A percentile compares a stretch with the other conserved stretches of the same genome.
phyloP scores from a whole-genome alignment of 2,797 vertebrate genomes.

The Fistularia tabacaria region DNA sequence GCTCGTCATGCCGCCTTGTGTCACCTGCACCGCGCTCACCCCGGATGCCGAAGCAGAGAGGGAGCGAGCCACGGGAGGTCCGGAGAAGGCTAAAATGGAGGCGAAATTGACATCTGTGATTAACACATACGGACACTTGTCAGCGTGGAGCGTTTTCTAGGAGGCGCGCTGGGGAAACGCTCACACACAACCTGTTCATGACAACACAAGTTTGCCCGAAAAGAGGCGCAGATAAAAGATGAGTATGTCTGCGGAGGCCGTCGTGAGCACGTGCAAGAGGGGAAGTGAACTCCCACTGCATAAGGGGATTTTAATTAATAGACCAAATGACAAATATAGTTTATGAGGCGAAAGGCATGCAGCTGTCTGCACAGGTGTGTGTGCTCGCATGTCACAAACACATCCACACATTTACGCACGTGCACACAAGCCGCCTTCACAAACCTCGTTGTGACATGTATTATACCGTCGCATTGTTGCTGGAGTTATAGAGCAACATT shows the following conservation, averaged over 20 bases:
- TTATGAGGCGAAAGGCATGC: neutral
- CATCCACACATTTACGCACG: neutral
- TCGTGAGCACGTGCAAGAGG: constrained; percentile 5
- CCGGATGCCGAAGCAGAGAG: constrained; percentile 32
- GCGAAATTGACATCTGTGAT: constrained; percentile 65
- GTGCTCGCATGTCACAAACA: neutral
- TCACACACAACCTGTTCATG: constrained; percentile 56
- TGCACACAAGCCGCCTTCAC: neutral
- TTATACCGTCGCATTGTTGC: constrained; percentile 24
- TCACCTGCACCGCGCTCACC: constrained; percentile 56
- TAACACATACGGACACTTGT: constrained; percentile 63
- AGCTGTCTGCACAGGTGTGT: constrained; percentile 9
- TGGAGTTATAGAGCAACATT: constrained; percentile 21
- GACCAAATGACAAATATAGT: neutral
- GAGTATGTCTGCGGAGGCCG: constrained; percentile 10
- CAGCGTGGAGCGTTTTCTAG: constrained; percentile 40
- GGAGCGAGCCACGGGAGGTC: constrained; percentile 57
- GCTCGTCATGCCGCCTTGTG: constrained; percentile 53
- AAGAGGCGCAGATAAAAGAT: constrained; percentile 34
- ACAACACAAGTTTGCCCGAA: constrained; percentile 40
- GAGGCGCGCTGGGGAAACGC: constrained; percentile 43
- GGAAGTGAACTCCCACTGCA: neutral
- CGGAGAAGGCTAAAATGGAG: constrained; percentile 47
- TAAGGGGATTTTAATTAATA: constrained; percentile 8
- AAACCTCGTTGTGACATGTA: constrained; percentile 10